These are phyloP conservation scores for Austrolebias charrua DNA, from an alignment of 2,797 vertebrate genomes.

Conservation along the genomic window DNA sequence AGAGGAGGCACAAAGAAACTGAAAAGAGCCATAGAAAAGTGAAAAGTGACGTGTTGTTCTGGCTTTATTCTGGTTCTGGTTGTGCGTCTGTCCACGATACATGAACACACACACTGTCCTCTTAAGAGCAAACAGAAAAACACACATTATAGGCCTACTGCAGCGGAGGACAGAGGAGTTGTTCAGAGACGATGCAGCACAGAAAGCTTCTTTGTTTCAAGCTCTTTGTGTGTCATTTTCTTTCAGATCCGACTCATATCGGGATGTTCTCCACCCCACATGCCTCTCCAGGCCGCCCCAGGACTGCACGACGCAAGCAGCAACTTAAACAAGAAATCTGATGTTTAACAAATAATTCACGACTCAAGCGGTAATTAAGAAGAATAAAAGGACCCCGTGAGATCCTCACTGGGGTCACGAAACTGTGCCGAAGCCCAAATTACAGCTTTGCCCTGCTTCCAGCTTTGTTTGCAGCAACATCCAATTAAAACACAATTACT, in stretches of 20 bases:
- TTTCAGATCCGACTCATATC: constrained; percentile 62
- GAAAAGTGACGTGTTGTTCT: constrained; percentile 21
- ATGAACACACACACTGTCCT: constrained; percentile 22
- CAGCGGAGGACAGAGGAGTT: constrained; percentile 65
- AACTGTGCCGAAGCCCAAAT: constrained; percentile 26
- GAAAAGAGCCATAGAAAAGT: too few species aligned
- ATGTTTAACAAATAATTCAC: too few species aligned
- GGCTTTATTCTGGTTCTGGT: constrained; percentile 51
- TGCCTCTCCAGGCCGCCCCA: background rate
- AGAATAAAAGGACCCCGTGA: background rate
- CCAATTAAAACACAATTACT: constrained; percentile 31
- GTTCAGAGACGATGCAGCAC: constrained; percentile 63
- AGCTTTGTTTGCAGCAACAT: constrained; percentile 15
- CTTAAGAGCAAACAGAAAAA: constrained; percentile 22
- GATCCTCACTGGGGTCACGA: constrained; percentile 15
- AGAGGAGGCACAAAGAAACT: background rate
- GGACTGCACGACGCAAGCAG: background rate
- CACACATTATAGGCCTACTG: constrained; percentile 30
- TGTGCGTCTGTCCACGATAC: constrained; percentile 27
- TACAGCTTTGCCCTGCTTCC: constrained; percentile 10
- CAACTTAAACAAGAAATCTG: background rate
- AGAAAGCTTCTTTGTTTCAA: constrained; percentile 73
- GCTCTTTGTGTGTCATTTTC: constrained; percentile 64
- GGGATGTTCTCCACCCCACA: constrained; percentile 25
- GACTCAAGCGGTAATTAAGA: background rate